Base-by-base conservation (phyloP, 2,797 vertebrate species). In the Rhinoraja longicauda region DNA sequence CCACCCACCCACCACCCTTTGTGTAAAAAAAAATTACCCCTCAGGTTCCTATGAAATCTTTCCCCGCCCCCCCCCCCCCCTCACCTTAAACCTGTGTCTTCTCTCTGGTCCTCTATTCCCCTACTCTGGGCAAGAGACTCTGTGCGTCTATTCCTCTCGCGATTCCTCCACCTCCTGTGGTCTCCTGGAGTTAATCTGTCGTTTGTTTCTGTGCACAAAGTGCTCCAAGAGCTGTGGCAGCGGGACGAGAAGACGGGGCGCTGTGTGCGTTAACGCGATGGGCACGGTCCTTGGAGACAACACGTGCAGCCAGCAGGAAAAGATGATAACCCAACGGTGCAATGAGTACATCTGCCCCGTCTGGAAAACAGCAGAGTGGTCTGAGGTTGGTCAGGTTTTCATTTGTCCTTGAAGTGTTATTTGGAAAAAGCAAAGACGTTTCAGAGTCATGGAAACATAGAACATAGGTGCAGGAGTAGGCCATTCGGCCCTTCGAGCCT, bases 331-430 rank as follows among this genome's bases (percentile, higher is more conserved):
- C 94, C 98, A 99, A 95, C 94, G 97, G 4, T 99, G 99, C 95
- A 99, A 97, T 0, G 98, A 99, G 93, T 97, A 98, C 94, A 95
- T 95, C 0, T 99, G 99, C 96, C 99, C 99, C 0, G 97, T 97
- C 93, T 99, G 99, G 99, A 98, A 97, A 96, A 97, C 96, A 0
- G 98, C 97, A 0, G 98, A 99, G 92, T 99, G 99, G 99, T 99
- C 99, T 0, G 99, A 99, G 97, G 99, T 99, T 94, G 96, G 97
- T 94, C 86, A 62, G 81, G 90, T 39, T 75, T 57, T 5, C 53
- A 53, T 53, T 53, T n/a, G 1, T 57, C 57, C 26, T 53, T 45
- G 5, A 75, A 53, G 24, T 88, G 36, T 92, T 75, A 39, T 75
- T 53, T 53, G 72, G 90, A 92, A 57, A 57, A 29, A 36, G 32